A percentile compares a stretch with the other conserved stretches of the same genome.
These are phyloP conservation scores for Protophormia terraenovae DNA, from an alignment of 2,888 invertebrate genomes.

Conservation along the genomic window DNA sequence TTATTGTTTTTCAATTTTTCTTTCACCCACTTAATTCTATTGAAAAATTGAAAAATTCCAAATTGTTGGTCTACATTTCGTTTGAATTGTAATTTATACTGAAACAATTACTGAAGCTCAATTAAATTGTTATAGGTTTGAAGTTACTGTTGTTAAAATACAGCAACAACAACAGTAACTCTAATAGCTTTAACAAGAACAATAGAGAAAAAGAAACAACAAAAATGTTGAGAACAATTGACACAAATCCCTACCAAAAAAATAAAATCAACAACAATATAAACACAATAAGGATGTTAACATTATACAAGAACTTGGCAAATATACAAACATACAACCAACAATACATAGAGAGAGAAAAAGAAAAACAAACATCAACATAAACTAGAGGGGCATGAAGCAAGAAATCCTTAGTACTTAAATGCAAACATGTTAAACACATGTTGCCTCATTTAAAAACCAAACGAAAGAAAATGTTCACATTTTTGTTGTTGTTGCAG, in stretches of 20 bases:
- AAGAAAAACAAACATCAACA: constrained; percentile 30
- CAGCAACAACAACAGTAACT: constrained; percentile 18
- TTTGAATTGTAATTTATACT: constrained; percentile 44
- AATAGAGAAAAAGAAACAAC: constrained; percentile 18
- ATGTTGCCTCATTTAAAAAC: constrained; percentile 72
- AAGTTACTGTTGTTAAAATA: constrained; percentile 28
- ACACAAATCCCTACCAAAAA: constrained; percentile 66
- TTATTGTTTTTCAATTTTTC: constrained; percentile 19
- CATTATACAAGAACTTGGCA: constrained; percentile 50
- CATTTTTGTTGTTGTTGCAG: neutral
- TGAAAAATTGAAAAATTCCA: constrained; percentile 38
- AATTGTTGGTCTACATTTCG: constrained; percentile 7
- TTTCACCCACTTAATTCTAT: constrained; percentile 18
- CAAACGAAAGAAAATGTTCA: constrained; percentile 33
- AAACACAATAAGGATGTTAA: constrained; percentile 56
- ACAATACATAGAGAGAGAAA: neutral
- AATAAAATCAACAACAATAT: constrained; percentile 1
- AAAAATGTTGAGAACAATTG: constrained; percentile 63
- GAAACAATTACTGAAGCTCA: constrained; percentile 65
- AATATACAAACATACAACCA: neutral
- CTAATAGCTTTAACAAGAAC: constrained; percentile 50
- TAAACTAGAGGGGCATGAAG: constrained; percentile 30
- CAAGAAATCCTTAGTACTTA: constrained; percentile 57
- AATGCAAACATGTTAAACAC: constrained; percentile 74
- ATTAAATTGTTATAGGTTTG: constrained; percentile 65